Conservation (phyloP, 2,888 invertebrate genomes). For the Dasysyrphus tricinctus region DNA sequence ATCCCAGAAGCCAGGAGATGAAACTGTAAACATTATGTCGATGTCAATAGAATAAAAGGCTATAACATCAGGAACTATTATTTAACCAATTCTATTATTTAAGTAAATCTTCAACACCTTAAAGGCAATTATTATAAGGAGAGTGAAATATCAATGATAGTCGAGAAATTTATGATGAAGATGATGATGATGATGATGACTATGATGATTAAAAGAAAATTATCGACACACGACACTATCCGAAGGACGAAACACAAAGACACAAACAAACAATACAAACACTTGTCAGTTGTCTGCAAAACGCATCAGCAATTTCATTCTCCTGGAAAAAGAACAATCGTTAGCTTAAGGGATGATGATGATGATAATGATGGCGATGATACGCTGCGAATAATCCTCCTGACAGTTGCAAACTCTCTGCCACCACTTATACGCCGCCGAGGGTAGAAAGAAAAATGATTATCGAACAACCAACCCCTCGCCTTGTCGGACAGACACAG, state of each 20-base stretch:
- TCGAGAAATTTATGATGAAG: constrained; percentile 56
- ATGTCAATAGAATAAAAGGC: too few relatives aligned
- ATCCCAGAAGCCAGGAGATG: too few relatives aligned
- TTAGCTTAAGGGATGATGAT: constrained; percentile 31
- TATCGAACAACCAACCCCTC: constrained; percentile 41
- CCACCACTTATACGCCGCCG: constrained; percentile 12
- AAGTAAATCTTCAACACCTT: not conserved
- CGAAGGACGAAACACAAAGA: constrained; percentile 24
- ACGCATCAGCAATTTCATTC: constrained; percentile 70
- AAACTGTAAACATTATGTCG: too few relatives aligned
- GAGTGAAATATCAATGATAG: constrained; percentile 41
- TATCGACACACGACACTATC: constrained; percentile 32
- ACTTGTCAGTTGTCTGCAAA: constrained; percentile 23
- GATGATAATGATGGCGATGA: constrained; percentile 54
- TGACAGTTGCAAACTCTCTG: constrained; percentile 71
- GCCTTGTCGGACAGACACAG: constrained; percentile 50
- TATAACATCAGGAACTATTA: too few relatives aligned
- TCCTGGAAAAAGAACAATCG: constrained; percentile 36
- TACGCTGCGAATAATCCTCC: constrained; percentile 69
- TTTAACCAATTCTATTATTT: not conserved
- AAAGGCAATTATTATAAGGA: constrained; percentile 46
- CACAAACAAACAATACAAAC: constrained; percentile 18
- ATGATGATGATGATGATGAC: constrained; percentile 54
- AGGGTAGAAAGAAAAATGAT: constrained; percentile 73
- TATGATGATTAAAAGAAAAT: constrained; percentile 45